Conservation (phyloP, 2,797 vertebrate species). For the Poliocrania exsul region DNA sequence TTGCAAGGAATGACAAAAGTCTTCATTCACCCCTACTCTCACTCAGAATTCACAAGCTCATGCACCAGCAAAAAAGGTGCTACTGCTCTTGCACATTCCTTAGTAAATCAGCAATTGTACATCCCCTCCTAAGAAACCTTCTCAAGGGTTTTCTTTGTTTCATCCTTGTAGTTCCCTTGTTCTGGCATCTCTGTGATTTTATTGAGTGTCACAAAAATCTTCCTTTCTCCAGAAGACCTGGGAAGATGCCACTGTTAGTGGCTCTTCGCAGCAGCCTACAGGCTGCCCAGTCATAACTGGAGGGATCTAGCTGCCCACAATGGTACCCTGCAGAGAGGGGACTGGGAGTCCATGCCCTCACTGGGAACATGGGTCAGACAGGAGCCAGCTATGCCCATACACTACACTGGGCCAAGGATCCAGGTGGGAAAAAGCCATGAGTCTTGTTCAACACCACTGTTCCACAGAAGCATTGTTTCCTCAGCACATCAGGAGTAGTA, state of each 20-base stretch:
- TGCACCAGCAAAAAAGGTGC: background rate
- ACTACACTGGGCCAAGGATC: background rate
- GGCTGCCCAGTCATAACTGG: background rate
- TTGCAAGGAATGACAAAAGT: background rate
- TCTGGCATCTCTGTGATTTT: background rate
- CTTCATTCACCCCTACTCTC: background rate
- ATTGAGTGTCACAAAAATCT: background rate
- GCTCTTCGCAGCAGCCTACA: background rate
- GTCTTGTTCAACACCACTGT: background rate
- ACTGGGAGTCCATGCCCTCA: no score
- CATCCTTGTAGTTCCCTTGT: background rate
- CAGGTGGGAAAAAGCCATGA: background rate
- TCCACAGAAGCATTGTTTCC: background rate
- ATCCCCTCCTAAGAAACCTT: background rate
- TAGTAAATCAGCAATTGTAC: background rate
- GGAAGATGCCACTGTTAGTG: background rate
- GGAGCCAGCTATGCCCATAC: background rate
- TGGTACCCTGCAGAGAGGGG: background rate
- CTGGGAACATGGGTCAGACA: no score
- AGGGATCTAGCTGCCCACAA: fast-evolving
- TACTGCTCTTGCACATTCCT: background rate
- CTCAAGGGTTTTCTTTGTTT: background rate
- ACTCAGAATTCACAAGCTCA: background rate
- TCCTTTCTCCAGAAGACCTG: background rate
- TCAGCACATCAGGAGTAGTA: background rate